These are phyloP conservation scores for Macroramphosus scolopax DNA, from an alignment of 2,797 vertebrate genomes.

Conservation along the genomic window DNA sequence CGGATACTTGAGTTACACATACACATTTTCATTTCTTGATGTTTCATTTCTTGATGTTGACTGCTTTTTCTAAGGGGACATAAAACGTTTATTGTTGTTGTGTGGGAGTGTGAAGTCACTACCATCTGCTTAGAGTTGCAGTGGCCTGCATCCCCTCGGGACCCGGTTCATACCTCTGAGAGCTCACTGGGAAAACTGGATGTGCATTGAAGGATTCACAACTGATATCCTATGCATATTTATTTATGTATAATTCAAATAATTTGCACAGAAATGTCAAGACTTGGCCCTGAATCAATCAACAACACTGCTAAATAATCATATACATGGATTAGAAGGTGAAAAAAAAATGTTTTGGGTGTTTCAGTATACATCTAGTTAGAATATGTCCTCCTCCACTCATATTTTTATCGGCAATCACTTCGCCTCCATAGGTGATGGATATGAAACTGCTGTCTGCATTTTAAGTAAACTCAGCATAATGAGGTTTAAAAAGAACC, in stretches of 20 bases:
- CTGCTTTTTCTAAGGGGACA: conserved; percentile 41
- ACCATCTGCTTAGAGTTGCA: conserved; percentile 57
- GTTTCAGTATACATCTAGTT: background rate
- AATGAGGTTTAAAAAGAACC: conserved; percentile 13
- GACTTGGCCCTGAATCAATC: too few species aligned
- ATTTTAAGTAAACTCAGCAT: conserved; percentile 9
- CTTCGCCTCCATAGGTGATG: conserved; percentile 1
- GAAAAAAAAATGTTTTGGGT: too few species aligned
- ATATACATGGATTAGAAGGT: too few species aligned
- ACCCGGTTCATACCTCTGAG: conserved; percentile 30
- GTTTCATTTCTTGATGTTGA: conserved; percentile 44
- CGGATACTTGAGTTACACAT: too few species aligned
- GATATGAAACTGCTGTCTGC: conserved; percentile 9
- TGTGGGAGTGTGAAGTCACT: conserved; percentile 40
- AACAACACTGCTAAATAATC: too few species aligned
- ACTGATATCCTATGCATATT: too few species aligned
- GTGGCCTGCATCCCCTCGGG: conserved; percentile 41
- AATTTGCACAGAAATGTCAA: too few species aligned
- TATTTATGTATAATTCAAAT: too few species aligned
- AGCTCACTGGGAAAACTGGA: conserved; percentile 44
- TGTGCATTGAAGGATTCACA: conserved; percentile 28
- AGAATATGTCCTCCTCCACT: background rate
- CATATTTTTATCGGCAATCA: conserved; percentile 20
- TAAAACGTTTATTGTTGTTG: conserved; percentile 26
- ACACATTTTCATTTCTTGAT: conserved; percentile 52